These are phyloP conservation scores for Chelon labrosus DNA, from an alignment of 2,797 vertebrate species.

Conservation along the genomic window DNA sequence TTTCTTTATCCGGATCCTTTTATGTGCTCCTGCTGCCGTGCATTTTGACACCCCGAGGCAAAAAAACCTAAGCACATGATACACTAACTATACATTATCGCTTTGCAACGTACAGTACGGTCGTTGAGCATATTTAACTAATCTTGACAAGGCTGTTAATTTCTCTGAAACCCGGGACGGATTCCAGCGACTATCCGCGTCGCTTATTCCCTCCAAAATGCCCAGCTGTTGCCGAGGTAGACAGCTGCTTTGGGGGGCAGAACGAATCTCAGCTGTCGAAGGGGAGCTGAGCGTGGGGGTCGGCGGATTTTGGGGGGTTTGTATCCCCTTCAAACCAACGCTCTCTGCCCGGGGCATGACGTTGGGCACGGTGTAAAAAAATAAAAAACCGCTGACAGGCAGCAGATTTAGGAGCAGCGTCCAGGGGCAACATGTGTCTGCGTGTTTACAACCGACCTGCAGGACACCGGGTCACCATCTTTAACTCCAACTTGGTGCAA, in stretches of 20 bases:
- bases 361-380: slow-evolving; percentile 61
- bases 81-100: slow-evolving; percentile 19
- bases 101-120: slow-evolving; percentile 33
- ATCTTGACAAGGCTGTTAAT: slow-evolving; percentile 75
- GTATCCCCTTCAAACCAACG: slow-evolving; percentile 47
- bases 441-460: slow-evolving; percentile 57
- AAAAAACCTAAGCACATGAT: slow-evolving; percentile 26
- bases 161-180: slow-evolving; percentile 65
- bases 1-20: slow-evolving; percentile 9
- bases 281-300: slow-evolving; percentile 51
- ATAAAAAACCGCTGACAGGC: slow-evolving; percentile 61
- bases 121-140: slow-evolving; percentile 57
- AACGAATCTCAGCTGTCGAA: slow-evolving; percentile 84
- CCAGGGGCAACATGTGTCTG: slow-evolving; percentile 64
- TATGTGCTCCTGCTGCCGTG: not conserved
- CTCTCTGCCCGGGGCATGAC: slow-evolving; percentile 22
- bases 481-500: not conserved
- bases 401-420: slow-evolving; percentile 59
- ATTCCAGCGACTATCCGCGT: slow-evolving; percentile 52
- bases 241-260: slow-evolving; percentile 79
- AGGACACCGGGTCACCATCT: slow-evolving; percentile 33
- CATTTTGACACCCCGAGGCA: slow-evolving; percentile 25
- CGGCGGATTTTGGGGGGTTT: slow-evolving; percentile 53
- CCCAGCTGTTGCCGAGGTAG: slow-evolving; percentile 79
- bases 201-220: slow-evolving; percentile 83